Conservation (phyloP, 1,140 invertebrate genomes). For the silkworm (Bombyx mori) region ASM3026992v2 NC_085130.1:6465501-6466000, state of each 20-base stretch:
- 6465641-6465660: slow-evolving; percentile 34
- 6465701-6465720: slow-evolving; percentile 20
- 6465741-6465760: slow-evolving; percentile 15
- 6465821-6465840: slow-evolving; percentile 23
- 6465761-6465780: slow-evolving; percentile 23
- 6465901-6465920: no score
- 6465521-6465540: slow-evolving; percentile 25
- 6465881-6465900: no score
- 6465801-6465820: slow-evolving; percentile 30
- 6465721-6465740: slow-evolving; percentile 15
- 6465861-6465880: no score
- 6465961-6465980: no score
- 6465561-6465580: slow-evolving; percentile 36
- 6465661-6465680: slow-evolving; percentile 20
- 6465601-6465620: slow-evolving; percentile 24
- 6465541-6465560: slow-evolving; percentile 28
- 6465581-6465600: slow-evolving; percentile 38
- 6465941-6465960: no score
- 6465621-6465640: slow-evolving; percentile 14
- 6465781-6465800: slow-evolving; percentile 28
- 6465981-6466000: no score
- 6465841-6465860: no score
- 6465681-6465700: slow-evolving; percentile 32
- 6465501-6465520: slow-evolving; percentile 36
- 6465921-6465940: no score